Conservation (phyloP, 2,888 invertebrate species). For the Ectemnius continuus region DNA sequence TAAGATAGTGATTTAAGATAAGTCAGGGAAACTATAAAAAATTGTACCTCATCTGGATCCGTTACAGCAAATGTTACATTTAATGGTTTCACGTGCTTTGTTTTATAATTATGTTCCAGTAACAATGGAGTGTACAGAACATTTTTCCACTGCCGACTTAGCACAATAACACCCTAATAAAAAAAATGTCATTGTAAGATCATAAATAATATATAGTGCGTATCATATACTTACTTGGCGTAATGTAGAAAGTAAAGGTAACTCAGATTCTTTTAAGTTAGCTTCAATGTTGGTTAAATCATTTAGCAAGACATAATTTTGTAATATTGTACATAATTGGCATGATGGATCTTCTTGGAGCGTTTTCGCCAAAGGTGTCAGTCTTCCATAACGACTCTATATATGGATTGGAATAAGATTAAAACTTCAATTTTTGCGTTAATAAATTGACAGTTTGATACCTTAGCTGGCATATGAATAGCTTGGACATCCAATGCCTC, state of each 20-base stretch:
- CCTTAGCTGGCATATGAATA: conserved; percentile 89
- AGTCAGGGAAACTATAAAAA: conserved; percentile 19
- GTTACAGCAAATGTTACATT: conserved; percentile 94
- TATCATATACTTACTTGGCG: conserved; percentile 83
- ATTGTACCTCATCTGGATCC: conserved; percentile 87
- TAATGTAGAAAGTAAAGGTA: conserved; percentile 92
- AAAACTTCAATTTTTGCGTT: not conserved
- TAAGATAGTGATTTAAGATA: conserved; percentile 2
- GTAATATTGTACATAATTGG: conserved; percentile 93
- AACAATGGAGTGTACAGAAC: conserved; percentile 95
- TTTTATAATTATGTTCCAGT: conserved; percentile 93
- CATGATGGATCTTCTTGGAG: conserved; percentile 97
- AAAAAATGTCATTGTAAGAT: conserved; percentile 24
- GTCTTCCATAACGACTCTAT: conserved; percentile 93
- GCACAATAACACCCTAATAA: conserved; percentile 92
- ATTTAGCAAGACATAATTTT: conserved; percentile 89
- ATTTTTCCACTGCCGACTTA: conserved; percentile 98
- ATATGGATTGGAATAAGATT: not conserved
- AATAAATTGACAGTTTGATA: conserved; percentile 69
- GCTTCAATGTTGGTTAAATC: conserved; percentile 89
- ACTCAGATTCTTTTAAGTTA: conserved; percentile 89
- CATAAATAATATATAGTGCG: conserved; percentile 9
- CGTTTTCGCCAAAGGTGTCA: conserved; percentile 92
- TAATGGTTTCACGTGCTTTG: conserved; percentile 88
- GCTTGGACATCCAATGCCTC: conserved; percentile 93